These are phyloP conservation scores for Argyrosomus japonicus DNA, from an alignment of 2,113 vertebrate genomes.

Conservation along the genomic window DNA sequence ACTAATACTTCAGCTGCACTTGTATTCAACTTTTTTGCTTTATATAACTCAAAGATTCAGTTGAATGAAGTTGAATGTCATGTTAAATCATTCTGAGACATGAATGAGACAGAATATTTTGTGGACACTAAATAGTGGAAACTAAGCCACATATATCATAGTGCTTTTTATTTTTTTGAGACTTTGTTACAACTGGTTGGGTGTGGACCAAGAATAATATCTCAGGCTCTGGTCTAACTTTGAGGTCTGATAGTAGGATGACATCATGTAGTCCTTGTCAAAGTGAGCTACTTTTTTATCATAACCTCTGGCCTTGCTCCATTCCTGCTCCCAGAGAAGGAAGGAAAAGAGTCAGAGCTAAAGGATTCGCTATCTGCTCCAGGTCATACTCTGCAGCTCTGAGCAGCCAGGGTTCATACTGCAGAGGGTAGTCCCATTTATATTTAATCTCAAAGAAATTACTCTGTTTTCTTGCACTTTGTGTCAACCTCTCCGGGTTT, in stretches of 20 bases:
- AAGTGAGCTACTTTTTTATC: constrained; percentile 56
- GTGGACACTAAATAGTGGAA: neutral
- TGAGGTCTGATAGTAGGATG: constrained; percentile 57
- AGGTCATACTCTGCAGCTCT: constrained; percentile 24
- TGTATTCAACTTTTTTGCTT: neutral
- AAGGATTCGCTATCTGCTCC: constrained; percentile 13
- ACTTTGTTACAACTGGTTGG: constrained; percentile 13
- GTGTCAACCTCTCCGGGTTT: constrained; percentile 48
- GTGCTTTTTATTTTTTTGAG: neutral
- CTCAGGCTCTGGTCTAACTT: constrained; percentile 15
- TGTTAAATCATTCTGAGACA: neutral
- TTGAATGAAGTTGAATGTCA: neutral
- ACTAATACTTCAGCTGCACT: neutral
- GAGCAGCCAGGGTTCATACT: constrained; percentile 24
- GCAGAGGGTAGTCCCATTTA: constrained; percentile 37
- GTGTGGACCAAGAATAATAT: constrained; percentile 41
- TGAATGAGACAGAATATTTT: neutral
- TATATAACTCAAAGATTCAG: neutral
- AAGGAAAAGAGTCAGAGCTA: constrained; percentile 59
- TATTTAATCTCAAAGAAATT: constrained; percentile 52
- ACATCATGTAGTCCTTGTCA: constrained; percentile 62
- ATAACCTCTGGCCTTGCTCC: constrained; percentile 38
- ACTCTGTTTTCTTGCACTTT: constrained; percentile 54
- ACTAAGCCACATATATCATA: neutral
- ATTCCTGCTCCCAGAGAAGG: constrained; percentile 45